phyloP scores from a whole-genome alignment of 2,113 vertebrate genomes.

The Burhinus bistriatus region DNA sequence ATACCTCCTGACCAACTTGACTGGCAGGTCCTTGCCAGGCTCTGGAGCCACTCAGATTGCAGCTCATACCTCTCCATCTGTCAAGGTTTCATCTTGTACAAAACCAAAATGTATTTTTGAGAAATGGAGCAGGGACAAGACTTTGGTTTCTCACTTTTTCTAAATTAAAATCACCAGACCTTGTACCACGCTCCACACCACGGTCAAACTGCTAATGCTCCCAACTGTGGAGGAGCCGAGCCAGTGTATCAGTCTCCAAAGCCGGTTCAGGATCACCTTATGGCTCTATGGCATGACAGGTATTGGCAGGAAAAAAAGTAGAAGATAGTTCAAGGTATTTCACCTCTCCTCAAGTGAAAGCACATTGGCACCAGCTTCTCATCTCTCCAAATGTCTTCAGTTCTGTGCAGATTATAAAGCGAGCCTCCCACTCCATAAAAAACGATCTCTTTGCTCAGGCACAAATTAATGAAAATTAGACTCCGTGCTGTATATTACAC shows the following conservation, averaged over 20 bases:
- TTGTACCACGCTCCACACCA: no score
- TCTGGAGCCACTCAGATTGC: background rate
- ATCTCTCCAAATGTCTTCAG: background rate
- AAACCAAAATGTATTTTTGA: background rate
- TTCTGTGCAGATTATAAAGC: background rate
- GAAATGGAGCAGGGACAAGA: background rate
- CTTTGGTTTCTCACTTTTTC: background rate
- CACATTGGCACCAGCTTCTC: background rate
- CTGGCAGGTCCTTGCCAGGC: background rate
- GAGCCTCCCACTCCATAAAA: background rate
- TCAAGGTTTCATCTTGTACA: background rate
- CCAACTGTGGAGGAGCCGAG: background rate
- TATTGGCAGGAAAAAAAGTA: background rate
- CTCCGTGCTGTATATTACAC: background rate
- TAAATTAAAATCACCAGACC: background rate
- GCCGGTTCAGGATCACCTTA: background rate
- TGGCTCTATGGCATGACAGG: rapidly evolving
- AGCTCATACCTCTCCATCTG: background rate
- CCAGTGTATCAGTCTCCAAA: background rate
- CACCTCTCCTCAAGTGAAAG: background rate
- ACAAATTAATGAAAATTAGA: background rate
- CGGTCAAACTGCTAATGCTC: no score
- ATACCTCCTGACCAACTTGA: background rate
- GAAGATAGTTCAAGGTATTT: background rate
- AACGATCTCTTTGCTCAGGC: background rate